Percentiles rank a stretch among this genome's conserved stretches.
These are phyloP conservation scores for Bruchidius siliquastri DNA, from an alignment of 2,888 invertebrate genomes.

Conservation along the genomic window DNA sequence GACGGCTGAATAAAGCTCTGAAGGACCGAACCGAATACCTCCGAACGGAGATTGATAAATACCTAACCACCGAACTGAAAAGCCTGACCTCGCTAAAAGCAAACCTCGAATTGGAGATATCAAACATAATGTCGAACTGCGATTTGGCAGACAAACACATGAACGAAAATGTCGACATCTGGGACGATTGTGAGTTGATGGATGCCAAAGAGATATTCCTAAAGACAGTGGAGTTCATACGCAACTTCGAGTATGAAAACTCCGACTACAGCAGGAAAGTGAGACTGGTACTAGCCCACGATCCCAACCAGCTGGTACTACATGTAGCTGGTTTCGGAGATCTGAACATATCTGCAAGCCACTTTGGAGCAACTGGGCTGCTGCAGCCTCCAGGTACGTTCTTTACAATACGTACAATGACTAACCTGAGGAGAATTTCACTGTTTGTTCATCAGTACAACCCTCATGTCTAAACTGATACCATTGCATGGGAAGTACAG, in stretches of 20 bases:
- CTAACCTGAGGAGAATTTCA: no score
- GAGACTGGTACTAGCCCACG: slow-evolving; percentile 82
- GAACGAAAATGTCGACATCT: slow-evolving; percentile 76
- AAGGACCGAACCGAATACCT: slow-evolving; percentile 86
- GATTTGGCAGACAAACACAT: slow-evolving; percentile 94
- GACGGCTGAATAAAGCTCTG: slow-evolving; percentile 79
- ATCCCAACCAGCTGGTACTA: slow-evolving; percentile 84
- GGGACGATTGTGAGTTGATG: slow-evolving; percentile 90
- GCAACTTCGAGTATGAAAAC: slow-evolving; percentile 91
- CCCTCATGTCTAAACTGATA: no score
- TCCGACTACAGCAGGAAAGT: slow-evolving; percentile 83
- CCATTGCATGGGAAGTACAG: no score
- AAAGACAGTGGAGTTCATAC: slow-evolving; percentile 91
- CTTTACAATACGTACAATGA: no score
- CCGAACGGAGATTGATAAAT: slow-evolving; percentile 87
- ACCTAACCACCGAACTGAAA: slow-evolving; percentile 81
- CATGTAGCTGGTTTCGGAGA: slow-evolving; percentile 89
- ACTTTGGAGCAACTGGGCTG: slow-evolving; percentile 50
- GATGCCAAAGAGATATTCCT: slow-evolving; percentile 95
- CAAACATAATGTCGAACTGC: slow-evolving; percentile 94
- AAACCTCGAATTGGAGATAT: slow-evolving; percentile 90
- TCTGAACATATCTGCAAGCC: slow-evolving; percentile 69
- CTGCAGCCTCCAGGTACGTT: slow-evolving; percentile 51
- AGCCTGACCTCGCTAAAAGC: slow-evolving; percentile 84
- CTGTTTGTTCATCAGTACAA: no score